Evolutionary conservation across 2,113 vertebrate genomes (phyloP).

Genomic region (Tautogolabrus adspersus): DNA sequence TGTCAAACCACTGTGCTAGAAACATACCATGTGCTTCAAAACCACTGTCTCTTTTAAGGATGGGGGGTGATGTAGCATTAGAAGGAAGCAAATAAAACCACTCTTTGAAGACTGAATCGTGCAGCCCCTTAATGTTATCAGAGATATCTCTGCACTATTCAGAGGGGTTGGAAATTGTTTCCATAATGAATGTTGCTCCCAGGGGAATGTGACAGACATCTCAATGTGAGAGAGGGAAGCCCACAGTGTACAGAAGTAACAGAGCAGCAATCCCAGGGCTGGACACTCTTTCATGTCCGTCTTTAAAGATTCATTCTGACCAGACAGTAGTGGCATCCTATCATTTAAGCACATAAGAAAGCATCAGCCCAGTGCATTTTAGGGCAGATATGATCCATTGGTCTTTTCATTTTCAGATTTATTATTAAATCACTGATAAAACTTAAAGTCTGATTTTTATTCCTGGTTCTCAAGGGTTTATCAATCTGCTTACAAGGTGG

Average conservation of each 20-base stretch:
- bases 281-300: constrained; percentile 31
- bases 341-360: constrained; percentile 24
- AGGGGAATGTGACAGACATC: constrained; percentile 64
- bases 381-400: neutral
- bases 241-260: constrained; percentile 42
- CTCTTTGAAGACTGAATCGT: constrained; percentile 38
- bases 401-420: neutral
- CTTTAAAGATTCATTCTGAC: constrained; percentile 34
- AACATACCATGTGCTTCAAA: constrained; percentile 32
- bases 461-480: neutral
- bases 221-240: constrained; percentile 66
- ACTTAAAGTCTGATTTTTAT: neutral
- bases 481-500: neutral
- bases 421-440: no score
- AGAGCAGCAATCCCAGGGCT: constrained; percentile 34
- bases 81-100: constrained; percentile 21
- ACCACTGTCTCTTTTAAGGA: constrained; percentile 12
- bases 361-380: neutral
- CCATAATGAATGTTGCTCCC: constrained; percentile 59
- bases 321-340: constrained; percentile 5
- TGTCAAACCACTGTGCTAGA: constrained; percentile 31
- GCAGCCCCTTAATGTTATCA: constrained; percentile 52
- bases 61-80: neutral
- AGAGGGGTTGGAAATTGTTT: constrained; percentile 61
- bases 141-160: constrained; percentile 57